phyloP scores from a whole-genome alignment of 2,113 vertebrate species.

The Erythrocercus mccallii region DNA sequence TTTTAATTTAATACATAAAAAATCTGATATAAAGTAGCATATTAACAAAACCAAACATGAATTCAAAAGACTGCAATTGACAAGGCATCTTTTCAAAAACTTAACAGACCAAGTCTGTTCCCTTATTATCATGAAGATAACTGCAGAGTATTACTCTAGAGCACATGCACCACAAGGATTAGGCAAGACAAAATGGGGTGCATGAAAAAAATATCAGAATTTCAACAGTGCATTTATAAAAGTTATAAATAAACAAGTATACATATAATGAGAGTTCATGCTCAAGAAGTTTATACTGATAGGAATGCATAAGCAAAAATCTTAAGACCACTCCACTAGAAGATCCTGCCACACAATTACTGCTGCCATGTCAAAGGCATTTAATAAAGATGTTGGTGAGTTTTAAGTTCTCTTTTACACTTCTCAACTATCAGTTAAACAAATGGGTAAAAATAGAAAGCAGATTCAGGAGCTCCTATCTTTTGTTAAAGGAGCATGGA shows the following conservation, averaged over 20 bases:
- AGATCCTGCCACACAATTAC: neutral
- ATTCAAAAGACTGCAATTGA: neutral
- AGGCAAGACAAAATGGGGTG: neutral
- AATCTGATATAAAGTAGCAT: neutral
- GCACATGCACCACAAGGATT: neutral
- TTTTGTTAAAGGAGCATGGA: neutral
- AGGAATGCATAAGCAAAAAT: neutral
- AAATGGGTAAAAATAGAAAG: neutral
- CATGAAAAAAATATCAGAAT: neutral
- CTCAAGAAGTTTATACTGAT: neutral
- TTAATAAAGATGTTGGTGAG: neutral
- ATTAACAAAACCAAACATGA: neutral
- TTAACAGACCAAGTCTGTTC: neutral
- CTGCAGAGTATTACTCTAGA: neutral
- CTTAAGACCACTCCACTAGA: neutral
- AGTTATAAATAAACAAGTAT: neutral
- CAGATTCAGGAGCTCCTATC: neutral
- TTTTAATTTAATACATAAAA: neutral
- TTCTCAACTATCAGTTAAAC: neutral
- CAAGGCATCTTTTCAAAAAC: neutral
- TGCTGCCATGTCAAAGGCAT: neutral
- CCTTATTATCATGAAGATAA: neutral
- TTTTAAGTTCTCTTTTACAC: neutral
- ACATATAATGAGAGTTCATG: neutral
- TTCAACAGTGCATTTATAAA: neutral